These are phyloP conservation scores for Galeopsomyia nigrocyanea DNA, from an alignment of 2,888 invertebrate species.

Conservation along the genomic window DNA sequence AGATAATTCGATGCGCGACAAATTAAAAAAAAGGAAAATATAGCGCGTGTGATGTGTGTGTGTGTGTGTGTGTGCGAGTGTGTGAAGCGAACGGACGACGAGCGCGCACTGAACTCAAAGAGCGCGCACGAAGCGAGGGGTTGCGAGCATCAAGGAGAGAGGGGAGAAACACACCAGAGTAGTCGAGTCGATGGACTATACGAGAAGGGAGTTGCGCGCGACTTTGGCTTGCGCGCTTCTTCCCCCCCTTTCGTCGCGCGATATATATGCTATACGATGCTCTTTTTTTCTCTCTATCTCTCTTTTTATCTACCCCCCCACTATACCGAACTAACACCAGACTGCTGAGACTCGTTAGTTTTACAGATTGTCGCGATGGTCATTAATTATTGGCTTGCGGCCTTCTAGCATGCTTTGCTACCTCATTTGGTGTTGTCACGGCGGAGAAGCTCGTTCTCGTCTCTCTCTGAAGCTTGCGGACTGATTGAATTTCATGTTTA, in stretches of 20 bases:
- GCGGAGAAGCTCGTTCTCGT: too few relatives aligned
- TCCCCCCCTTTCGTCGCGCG: neutral
- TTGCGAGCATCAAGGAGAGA: neutral
- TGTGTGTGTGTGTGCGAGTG: neutral
- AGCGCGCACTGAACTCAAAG: constrained; percentile 11
- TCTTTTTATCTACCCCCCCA: too few relatives aligned
- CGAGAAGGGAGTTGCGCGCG: neutral
- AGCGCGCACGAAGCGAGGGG: neutral
- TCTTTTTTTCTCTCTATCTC: neutral
- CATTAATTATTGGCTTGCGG: too few relatives aligned
- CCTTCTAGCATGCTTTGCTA: too few relatives aligned
- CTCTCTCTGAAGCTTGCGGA: too few relatives aligned
- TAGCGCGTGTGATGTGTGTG: neutral
- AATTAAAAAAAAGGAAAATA: neutral
- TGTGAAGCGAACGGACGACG: neutral
- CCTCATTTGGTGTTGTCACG: too few relatives aligned
- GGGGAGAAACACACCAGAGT: neutral
- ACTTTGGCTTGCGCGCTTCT: too few relatives aligned
- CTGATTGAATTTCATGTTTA: too few relatives aligned
- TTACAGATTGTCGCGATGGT: too few relatives aligned
- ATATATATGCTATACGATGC: neutral
- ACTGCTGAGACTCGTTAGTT: too few relatives aligned
- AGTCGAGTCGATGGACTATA: neutral
- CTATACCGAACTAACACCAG: too few relatives aligned
- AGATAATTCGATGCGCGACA: neutral